Percentiles rank a stretch among this genome's conserved stretches.
phyloP scores from a whole-genome alignment of 1,140 invertebrate genomes.

The Himalopsyche phryganea region DNA sequence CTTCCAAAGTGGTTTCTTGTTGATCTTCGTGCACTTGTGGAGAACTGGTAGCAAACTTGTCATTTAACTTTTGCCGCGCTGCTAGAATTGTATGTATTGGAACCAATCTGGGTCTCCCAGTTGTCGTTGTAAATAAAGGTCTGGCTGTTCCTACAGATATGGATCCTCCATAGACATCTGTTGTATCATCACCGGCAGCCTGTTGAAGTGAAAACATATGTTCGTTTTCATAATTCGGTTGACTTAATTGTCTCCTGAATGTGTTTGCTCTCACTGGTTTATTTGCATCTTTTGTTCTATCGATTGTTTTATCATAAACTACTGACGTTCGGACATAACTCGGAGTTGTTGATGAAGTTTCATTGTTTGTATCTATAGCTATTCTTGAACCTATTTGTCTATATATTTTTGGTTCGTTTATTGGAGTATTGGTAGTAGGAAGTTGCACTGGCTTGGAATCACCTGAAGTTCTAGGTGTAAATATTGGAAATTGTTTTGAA shows the following conservation, averaged over 20 bases:
- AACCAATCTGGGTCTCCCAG: slow-evolving; percentile 46
- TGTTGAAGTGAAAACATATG: slow-evolving; percentile 50
- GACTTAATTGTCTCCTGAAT: slow-evolving; percentile 56
- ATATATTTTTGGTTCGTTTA: slow-evolving; percentile 22
- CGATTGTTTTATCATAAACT: slow-evolving; percentile 48
- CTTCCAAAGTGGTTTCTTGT: slow-evolving; percentile 49
- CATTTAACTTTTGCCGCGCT: slow-evolving; percentile 44
- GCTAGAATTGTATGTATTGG: slow-evolving; percentile 45
- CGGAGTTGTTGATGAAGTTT: slow-evolving; percentile 16
- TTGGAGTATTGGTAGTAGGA: slow-evolving; percentile 4
- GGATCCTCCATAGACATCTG: slow-evolving; percentile 63
- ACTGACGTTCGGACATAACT: slow-evolving; percentile 40
- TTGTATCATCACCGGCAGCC: slow-evolving; percentile 58
- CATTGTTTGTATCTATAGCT: slow-evolving; percentile 15
- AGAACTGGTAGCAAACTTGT: slow-evolving; percentile 47
- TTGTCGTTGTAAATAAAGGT: slow-evolving; percentile 64
- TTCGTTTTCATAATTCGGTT: slow-evolving; percentile 46
- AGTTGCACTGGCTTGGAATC: slow-evolving; percentile 18
- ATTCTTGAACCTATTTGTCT: slow-evolving; percentile 19
- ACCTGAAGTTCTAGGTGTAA: slow-evolving; percentile 18
- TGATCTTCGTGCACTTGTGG: slow-evolving; percentile 40
- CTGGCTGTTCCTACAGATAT: slow-evolving; percentile 57
- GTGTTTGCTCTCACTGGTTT: slow-evolving; percentile 44
- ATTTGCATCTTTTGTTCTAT: slow-evolving; percentile 42
- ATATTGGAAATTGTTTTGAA: slow-evolving; percentile 29